These are phyloP conservation scores for Mnemiopsis leidyi DNA, from an alignment of 37 sponge, comb jelly and placozoan species.

Conservation along the genomic window DNA sequence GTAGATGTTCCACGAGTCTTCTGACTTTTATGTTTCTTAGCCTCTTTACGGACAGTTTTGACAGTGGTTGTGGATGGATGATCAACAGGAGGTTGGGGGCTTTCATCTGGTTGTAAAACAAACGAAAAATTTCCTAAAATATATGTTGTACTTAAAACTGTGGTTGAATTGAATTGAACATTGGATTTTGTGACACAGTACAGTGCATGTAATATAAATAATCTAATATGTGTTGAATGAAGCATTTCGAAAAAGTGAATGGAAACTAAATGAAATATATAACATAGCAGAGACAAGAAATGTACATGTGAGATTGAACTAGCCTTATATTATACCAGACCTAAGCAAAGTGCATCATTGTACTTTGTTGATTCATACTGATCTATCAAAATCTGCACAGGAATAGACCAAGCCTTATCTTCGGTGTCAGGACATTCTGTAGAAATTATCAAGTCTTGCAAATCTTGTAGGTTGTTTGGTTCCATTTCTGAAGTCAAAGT, in stretches of 20 bases:
- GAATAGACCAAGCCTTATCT: slow-evolving; percentile 38
- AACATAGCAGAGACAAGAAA: background rate
- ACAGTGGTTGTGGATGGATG: background rate
- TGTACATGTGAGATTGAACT: too few relatives aligned
- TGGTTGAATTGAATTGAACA: too few relatives aligned
- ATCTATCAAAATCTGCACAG: slow-evolving; percentile 51
- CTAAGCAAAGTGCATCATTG: slow-evolving; percentile 15
- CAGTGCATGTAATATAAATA: too few relatives aligned
- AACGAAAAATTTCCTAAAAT: slow-evolving; percentile 56
- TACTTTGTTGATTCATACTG: slow-evolving; percentile 13
- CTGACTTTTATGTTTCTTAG: background rate
- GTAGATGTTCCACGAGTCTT: slow-evolving; percentile 53
- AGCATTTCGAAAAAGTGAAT: background rate
- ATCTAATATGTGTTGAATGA: too few relatives aligned
- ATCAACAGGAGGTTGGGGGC: too few relatives aligned
- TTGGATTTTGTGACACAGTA: too few relatives aligned
- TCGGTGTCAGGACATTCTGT: slow-evolving; percentile 1
- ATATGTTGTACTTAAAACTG: too few relatives aligned
- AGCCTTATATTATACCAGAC: too few relatives aligned
- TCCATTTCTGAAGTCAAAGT: background rate
- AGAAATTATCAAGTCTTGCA: slow-evolving; percentile 40
- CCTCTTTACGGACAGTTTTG: background rate
- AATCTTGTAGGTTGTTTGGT: slow-evolving; percentile 24
- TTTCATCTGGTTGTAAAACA: background rate
- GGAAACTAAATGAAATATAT: background rate